Evolutionary conservation across 2,797 vertebrate species (phyloP), one percentile per base, ranked within the genome.

Genomic region (Pangasius krempfi): DNA sequence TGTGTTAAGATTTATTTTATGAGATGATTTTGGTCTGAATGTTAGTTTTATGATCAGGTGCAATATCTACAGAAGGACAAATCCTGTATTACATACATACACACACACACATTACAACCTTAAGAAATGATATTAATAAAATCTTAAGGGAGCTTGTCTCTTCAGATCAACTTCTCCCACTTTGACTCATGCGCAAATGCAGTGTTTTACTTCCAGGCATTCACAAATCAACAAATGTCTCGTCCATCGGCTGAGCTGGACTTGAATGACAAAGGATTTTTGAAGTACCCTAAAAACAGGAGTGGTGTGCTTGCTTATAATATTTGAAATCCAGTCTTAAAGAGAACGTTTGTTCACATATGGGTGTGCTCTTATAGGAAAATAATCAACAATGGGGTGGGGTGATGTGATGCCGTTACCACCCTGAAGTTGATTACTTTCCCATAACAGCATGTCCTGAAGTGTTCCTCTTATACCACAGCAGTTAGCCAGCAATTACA

Each of bases 11-110:
- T 44, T 86, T 75, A 75, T 86, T 80, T 85, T 85, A n/a, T 86
- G 64, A 86, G 13, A 52, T 80, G 40, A 54, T 70, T 87, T 86
- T n/a, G 78, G 89, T 84, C 91, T 86, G 40, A 91, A 83, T 84
- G 60, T 78, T 9, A 78, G 30, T 60, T 86, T 90, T 84, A 83
- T 79, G 88, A 92, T 88, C 73, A 86, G 72, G 90, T 92, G 92
- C 92, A 92, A 92, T 92, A 92, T 91, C 78, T 89, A 78, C 54
- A 76, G 66, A 88, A 30, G 52, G 79, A 40, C 22, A 33, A 86
- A 91, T 91, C 58, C 88, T 91, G 86, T 91, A 87, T 87, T 88
- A 66, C 60, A 44, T 5, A 44, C 44, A 78, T 73, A 90, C 86
- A 83, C 50, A 44, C 44, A 78, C 79, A 90, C 86, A 83, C 50